Percentiles rank a stretch among this genome's conserved stretches.
These are phyloP conservation scores for Neodontobutis hainanensis DNA, from an alignment of 2,113 vertebrate genomes.

Conservation along the genomic window DNA sequence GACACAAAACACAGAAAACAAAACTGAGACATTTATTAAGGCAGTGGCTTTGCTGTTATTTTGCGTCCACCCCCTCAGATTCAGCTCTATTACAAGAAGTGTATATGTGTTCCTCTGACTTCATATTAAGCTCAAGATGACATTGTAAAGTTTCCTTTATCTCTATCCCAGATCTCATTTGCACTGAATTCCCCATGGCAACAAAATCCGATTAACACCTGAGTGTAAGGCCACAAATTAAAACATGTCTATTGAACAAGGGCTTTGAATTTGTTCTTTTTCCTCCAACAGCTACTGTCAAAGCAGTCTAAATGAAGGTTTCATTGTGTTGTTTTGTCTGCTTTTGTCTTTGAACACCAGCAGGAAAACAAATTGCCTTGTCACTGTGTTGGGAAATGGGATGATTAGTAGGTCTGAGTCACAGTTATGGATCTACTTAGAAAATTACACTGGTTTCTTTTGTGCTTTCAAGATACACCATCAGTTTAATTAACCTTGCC, in stretches of 20 bases:
- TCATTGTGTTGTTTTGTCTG: constrained; percentile 19
- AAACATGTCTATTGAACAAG: constrained; percentile 15
- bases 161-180: constrained; percentile 29
- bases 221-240: constrained; percentile 22
- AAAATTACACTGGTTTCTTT: constrained; percentile 6
- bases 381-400: constrained; percentile 11
- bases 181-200: background rate
- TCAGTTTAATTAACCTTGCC: background rate
- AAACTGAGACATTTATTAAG: background rate
- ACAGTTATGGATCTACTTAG: constrained; percentile 11
- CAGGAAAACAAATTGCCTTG: constrained; percentile 27
- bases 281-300: background rate
- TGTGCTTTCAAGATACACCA: background rate
- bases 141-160: constrained; percentile 28
- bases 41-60: background rate
- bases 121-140: constrained; percentile 19
- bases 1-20: background rate
- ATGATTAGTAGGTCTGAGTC: constrained; percentile 28
- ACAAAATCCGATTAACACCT: constrained; percentile 8
- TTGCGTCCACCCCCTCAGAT: background rate
- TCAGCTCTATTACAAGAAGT: background rate
- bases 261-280: constrained; percentile 6
- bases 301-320: constrained; percentile 15
- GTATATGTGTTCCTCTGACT: background rate
- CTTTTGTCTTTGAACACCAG: constrained; percentile 22